A percentile compares a stretch with the other conserved stretches of the same genome.
Evolutionary conservation across 2,113 vertebrate genomes (phyloP).

Genomic region (Xiphophorus hellerii): DNA sequence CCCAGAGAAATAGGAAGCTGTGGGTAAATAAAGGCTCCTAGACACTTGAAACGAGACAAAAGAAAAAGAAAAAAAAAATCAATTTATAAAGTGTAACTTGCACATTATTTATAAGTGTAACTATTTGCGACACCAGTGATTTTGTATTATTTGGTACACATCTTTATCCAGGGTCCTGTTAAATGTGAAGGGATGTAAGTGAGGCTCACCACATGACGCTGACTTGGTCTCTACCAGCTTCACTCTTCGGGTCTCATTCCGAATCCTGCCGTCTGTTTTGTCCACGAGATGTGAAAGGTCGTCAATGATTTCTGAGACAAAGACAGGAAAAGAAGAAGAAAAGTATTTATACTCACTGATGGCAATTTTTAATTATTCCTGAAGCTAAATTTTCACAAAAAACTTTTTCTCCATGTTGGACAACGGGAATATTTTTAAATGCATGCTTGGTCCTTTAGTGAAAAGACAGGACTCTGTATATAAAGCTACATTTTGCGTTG

Average conservation of each 20-base stretch:
- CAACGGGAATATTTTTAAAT: too few relatives aligned
- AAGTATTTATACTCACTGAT: constrained; percentile 1
- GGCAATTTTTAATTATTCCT: not conserved
- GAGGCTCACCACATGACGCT: constrained; percentile 88
- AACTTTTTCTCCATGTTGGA: not conserved
- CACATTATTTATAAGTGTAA: too few relatives aligned
- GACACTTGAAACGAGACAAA: too few relatives aligned
- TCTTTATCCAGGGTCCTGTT: not conserved
- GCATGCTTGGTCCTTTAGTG: too few relatives aligned
- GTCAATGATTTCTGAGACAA: constrained; percentile 90
- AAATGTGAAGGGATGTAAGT: not conserved
- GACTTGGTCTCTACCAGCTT: constrained; percentile 92
- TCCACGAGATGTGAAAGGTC: constrained; percentile 95
- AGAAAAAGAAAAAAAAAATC: too few relatives aligned
- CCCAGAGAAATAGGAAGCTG: too few relatives aligned
- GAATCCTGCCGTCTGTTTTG: constrained; percentile 88
- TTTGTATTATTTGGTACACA: not conserved
- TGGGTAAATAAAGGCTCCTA: too few relatives aligned
- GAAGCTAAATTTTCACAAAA: constrained; percentile 10
- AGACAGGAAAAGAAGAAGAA: constrained; percentile 2
- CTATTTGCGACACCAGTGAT: too few relatives aligned
- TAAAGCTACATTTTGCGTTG: too few relatives aligned
- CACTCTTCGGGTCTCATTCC: constrained; percentile 86
- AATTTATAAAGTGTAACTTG: too few relatives aligned
- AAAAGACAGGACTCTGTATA: too few relatives aligned